Evolutionary conservation across 2,888 invertebrate species (phyloP).

Genomic region (Nemoura dubitans): DNA sequence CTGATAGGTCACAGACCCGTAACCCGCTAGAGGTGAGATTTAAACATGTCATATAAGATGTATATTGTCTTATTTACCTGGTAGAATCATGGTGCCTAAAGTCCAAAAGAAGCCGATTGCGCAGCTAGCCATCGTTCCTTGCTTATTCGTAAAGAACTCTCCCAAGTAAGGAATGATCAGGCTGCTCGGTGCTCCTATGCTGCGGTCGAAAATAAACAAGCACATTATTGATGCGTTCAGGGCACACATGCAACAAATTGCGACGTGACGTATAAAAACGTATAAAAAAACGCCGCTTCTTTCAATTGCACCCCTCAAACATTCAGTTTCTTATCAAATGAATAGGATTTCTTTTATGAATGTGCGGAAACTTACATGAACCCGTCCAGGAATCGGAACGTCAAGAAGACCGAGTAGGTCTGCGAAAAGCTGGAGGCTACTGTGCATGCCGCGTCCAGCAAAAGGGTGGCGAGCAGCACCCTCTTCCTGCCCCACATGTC

Average conservation of each 20-base stretch:
- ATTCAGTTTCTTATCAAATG: too few species aligned
- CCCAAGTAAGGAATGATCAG: slow-evolving; percentile 72
- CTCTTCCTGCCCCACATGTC: slow-evolving; percentile 77
- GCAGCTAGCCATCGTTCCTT: slow-evolving; percentile 68
- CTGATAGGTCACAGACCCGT: not conserved
- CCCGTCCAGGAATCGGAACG: slow-evolving; percentile 72
- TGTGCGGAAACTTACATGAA: slow-evolving; percentile 67
- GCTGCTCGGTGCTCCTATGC: slow-evolving; percentile 70
- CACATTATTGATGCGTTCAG: not conserved
- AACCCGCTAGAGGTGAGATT: too few species aligned
- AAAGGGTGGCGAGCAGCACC: slow-evolving; percentile 66
- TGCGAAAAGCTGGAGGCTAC: slow-evolving; percentile 69
- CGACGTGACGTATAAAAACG: too few species aligned
- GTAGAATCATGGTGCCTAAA: slow-evolving; percentile 69
- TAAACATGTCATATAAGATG: not conserved
- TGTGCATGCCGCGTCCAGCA: slow-evolving; percentile 65
- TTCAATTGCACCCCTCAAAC: too few species aligned
- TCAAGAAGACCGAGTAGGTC: slow-evolving; percentile 66
- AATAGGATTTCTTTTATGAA: too few species aligned
- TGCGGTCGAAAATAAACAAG: slow-evolving; percentile 48
- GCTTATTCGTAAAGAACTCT: slow-evolving; percentile 70
- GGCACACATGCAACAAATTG: too few species aligned
- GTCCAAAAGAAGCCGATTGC: slow-evolving; percentile 73
- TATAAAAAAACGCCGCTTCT: too few species aligned
- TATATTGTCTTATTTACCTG: slow-evolving; percentile 59